Evolutionary conservation across 2,797 vertebrate species (phyloP).

Genomic region (Picus viridis): DNA sequence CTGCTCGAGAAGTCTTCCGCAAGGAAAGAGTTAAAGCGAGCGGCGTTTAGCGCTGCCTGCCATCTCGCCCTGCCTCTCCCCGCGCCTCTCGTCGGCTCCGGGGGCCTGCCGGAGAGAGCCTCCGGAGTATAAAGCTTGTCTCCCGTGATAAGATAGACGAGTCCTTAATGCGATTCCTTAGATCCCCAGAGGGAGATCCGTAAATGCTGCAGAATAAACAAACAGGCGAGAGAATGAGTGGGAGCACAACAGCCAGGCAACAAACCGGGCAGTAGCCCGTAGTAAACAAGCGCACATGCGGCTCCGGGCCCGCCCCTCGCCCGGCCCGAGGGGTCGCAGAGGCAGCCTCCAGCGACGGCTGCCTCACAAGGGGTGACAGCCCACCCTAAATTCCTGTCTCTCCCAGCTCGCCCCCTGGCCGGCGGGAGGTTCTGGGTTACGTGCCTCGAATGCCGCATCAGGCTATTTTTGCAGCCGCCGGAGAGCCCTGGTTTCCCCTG

Average conservation of each 20-base stretch:
- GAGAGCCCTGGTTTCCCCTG: constrained; percentile 23
- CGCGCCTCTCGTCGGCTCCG: not conserved
- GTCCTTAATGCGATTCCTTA: not conserved
- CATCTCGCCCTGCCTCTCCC: not conserved
- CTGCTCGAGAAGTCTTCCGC: not conserved
- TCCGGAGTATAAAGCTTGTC: not conserved
- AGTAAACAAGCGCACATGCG: not conserved
- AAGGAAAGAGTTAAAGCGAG: not conserved
- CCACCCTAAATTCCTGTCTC: not conserved
- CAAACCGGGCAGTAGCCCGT: not conserved
- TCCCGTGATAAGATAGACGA: not conserved
- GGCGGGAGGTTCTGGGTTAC: not conserved
- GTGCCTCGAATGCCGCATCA: not conserved
- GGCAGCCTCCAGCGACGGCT: not conserved
- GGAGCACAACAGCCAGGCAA: not conserved
- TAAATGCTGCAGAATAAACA: constrained; percentile 14
- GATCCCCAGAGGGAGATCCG: not conserved
- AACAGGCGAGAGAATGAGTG: constrained; percentile 13
- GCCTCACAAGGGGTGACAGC: not conserved
- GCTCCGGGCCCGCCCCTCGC: not conserved
- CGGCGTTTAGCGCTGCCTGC: not conserved
- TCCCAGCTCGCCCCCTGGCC: not conserved
- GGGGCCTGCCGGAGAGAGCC: not conserved
- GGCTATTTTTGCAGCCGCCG: constrained; percentile 49
- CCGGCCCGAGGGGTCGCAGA: too few species aligned